Evolutionary conservation across 2,888 invertebrate species (phyloP).

Genomic region (Synanthedon myopaeformis): DNA sequence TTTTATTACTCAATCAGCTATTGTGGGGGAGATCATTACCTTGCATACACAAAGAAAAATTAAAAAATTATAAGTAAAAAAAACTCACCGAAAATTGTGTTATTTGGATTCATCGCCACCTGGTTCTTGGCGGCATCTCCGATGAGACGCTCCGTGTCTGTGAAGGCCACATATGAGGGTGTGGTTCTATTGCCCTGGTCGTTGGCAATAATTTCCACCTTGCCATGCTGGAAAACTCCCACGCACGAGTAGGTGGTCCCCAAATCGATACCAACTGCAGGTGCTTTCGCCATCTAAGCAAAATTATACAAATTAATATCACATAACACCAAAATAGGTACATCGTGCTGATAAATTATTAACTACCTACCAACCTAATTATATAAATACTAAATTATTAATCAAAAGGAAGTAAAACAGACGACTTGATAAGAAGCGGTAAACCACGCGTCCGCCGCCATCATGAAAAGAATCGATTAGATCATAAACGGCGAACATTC

Average conservation of each 20-base stretch:
- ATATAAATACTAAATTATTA: too few species aligned
- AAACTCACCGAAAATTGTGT: slow-evolving; percentile 83
- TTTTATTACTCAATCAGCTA: too few species aligned
- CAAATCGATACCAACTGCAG: slow-evolving; percentile 95
- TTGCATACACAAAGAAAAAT: background rate
- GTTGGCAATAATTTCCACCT: slow-evolving; percentile 91
- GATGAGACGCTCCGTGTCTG: slow-evolving; percentile 85
- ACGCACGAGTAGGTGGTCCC: slow-evolving; percentile 96
- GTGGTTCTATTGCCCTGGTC: slow-evolving; percentile 92
- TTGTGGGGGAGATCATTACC: too few species aligned
- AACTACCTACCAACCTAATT: too few species aligned
- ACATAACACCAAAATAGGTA: too few species aligned
- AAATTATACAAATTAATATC: slow-evolving; percentile 8
- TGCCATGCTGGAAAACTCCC: slow-evolving; percentile 92
- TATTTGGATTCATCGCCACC: slow-evolving; percentile 89
- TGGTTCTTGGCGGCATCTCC: slow-evolving; percentile 89
- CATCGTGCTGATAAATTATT: too few species aligned
- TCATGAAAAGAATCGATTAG: slow-evolving; percentile 36
- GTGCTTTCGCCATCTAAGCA: slow-evolving; percentile 77
- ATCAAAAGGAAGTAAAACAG: background rate
- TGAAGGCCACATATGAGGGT: slow-evolving; percentile 87
- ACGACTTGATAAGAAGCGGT: background rate
- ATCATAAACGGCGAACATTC: slow-evolving; percentile 26
- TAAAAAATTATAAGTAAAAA: background rate
- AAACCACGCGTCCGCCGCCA: slow-evolving; percentile 22